Percentiles rank a stretch among this genome's conserved stretches.
Evolutionary conservation across 1,140 invertebrate species (phyloP).

Genomic region (Macrobrachium rosenbergii): DNA sequence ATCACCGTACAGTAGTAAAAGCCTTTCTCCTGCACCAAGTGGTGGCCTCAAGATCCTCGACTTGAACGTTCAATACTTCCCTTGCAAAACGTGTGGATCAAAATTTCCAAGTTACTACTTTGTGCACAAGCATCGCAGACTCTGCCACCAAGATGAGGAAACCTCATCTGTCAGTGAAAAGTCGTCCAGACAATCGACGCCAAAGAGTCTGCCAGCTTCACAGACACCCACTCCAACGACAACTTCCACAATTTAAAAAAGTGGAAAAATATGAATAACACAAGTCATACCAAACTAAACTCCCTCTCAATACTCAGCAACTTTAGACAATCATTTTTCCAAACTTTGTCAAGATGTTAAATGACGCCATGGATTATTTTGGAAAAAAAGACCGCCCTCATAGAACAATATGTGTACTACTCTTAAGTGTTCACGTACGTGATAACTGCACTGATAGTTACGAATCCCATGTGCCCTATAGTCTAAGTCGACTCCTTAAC

Average conservation of each 20-base stretch:
- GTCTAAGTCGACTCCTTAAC: too few relatives aligned
- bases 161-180: neutral
- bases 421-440: too few relatives aligned
- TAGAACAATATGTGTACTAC: too few relatives aligned
- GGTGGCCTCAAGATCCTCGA: slow-evolving; percentile 76
- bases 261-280: neutral
- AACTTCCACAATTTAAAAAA: neutral
- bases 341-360: too few relatives aligned
- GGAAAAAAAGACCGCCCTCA: too few relatives aligned
- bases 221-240: neutral
- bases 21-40: slow-evolving; percentile 69
- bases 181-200: neutral
- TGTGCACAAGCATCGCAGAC: slow-evolving; percentile 90
- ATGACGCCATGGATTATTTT: too few relatives aligned
- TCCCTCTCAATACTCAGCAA: too few relatives aligned
- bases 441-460: too few relatives aligned
- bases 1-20: slow-evolving; percentile 29
- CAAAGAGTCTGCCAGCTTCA: neutral
- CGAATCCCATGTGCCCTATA: neutral
- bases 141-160: slow-evolving; percentile 76
- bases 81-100: slow-evolving; percentile 90
- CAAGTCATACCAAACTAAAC: too few relatives aligned
- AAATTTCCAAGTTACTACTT: slow-evolving; percentile 95
- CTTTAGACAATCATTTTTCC: too few relatives aligned
- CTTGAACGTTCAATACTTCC: slow-evolving; percentile 90